Base-by-base conservation (phyloP, 35 echinoderm and acorn worm species). In the Lytechinus variegatus region DNA sequence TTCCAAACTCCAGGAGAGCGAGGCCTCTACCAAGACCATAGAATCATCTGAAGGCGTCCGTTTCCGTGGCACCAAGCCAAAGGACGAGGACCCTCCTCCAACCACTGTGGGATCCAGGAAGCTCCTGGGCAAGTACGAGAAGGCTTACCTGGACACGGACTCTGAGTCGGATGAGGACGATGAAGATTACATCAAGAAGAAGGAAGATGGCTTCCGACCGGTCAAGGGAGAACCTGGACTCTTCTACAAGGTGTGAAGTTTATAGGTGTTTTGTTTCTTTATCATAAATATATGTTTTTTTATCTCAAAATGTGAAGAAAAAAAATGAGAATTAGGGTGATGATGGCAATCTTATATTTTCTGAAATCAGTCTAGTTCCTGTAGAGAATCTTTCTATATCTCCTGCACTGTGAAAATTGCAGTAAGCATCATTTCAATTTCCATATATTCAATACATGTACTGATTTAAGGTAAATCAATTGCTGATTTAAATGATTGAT, bases 211-310 rank as follows among this genome's bases (percentile, higher is more conserved):
- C 9, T 99, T 99, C 55, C 89, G 72, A 53, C 52, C 95, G 29
- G 98, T 99, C 10, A 97, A 96, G 79, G 98, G 98, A 91, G 98
- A 99, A 88, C 95, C 98, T 28, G 98, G 98, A 53, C 94, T 99
- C 21, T 99, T 96, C 89, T 99, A 99, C 92, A 99, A 99, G 96
- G 98, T 99, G 87, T 58, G 92, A 53, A 57, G 9, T 24, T 29
- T 89, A 7, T 13, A 53, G 11, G 86, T 27, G 4, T 87, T 87
- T 44, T 44, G 33, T 44, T 44, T 44, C 33, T 44, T 44, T 44
- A 44, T 44, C 33, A 44, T 44, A 0, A 44, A 44, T 44, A 44
- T 44, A 1, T 44, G 0, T 44, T 44, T 44, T 44, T 44, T 44
- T 2, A 44, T 44, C 33, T 44, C 33, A 44, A 44, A 44, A 44